Evolutionary conservation across 2,113 vertebrate genomes (phyloP).

Genomic region (Pedetes capensis): DNA sequence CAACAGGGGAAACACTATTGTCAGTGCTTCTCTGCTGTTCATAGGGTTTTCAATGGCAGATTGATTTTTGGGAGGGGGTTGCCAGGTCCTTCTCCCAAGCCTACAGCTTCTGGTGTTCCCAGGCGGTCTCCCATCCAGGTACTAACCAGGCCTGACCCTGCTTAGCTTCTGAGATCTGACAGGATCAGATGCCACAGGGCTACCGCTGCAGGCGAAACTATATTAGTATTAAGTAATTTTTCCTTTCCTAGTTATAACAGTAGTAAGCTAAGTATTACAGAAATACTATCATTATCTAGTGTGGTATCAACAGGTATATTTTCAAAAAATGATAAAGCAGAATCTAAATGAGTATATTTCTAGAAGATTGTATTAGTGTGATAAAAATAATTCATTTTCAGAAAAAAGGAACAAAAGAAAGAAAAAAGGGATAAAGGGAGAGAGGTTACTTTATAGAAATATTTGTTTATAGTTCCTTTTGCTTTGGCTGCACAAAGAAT

Average conservation of each 20-base stretch:
- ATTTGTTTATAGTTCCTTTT: neutral
- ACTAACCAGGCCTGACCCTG: no score
- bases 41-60: no score
- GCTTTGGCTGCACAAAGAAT: neutral
- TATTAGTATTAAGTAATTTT: slow-evolving; percentile 11
- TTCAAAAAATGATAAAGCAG: neutral
- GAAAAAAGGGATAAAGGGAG: neutral
- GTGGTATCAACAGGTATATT: neutral
- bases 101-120: no score
- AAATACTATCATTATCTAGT: neutral
- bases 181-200: no score
- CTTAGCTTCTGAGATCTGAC: no score
- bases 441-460: slow-evolving; percentile 2
- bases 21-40: no score
- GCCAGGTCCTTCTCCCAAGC: no score
- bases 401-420: neutral
- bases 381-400: neutral
- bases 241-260: neutral
- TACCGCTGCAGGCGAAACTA: no score
- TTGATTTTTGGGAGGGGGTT: no score
- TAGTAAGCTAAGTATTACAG: neutral
- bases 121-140: no score
- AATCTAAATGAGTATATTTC: neutral
- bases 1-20: no score
- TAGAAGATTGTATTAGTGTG: neutral